A percentile compares a stretch with the other conserved stretches of the same genome.
These are phyloP conservation scores for Augochlora pura DNA, from an alignment of 1,140 invertebrate species.

Conservation along the genomic window DNA sequence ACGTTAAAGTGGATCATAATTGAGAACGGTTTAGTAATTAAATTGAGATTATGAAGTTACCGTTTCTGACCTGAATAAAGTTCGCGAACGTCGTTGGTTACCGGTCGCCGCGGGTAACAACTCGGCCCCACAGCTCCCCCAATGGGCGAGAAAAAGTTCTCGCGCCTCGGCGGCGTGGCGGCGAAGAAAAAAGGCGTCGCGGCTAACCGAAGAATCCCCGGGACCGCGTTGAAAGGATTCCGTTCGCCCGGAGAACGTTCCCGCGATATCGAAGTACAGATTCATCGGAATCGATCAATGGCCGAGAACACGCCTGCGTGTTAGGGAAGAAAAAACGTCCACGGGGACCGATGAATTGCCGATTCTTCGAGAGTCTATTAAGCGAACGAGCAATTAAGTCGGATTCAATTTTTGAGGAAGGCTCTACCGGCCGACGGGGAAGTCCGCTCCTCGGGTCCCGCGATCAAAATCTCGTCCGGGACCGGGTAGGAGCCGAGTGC, in stretches of 20 bases:
- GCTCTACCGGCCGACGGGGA: not conserved
- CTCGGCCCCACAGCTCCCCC: not conserved
- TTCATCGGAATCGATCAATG: too few species aligned
- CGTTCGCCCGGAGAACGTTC: too few species aligned
- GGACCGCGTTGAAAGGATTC: not conserved
- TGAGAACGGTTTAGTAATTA: conserved; percentile 25
- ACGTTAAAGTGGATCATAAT: conserved; percentile 11
- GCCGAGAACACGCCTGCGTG: too few species aligned
- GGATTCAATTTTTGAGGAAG: conserved; percentile 26
- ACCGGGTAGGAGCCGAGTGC: not conserved
- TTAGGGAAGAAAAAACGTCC: too few species aligned
- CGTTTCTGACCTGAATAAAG: conserved; percentile 26
- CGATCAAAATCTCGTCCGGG: conserved; percentile 1
- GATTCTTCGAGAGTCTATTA: conserved; percentile 11
- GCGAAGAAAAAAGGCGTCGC: not conserved
- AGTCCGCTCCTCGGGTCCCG: not conserved
- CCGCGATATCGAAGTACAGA: too few species aligned
- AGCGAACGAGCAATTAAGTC: conserved; percentile 22
- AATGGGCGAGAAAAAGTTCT: not conserved
- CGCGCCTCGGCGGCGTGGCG: not conserved
- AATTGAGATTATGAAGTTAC: conserved; percentile 24
- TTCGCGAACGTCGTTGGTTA: not conserved
- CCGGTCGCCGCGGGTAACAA: not conserved
- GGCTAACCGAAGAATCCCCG: not conserved
- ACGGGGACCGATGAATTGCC: conserved; percentile 17